These are phyloP conservation scores for Hoplodrina blanda DNA, from an alignment of 2,888 invertebrate species.

Conservation along the genomic window DNA sequence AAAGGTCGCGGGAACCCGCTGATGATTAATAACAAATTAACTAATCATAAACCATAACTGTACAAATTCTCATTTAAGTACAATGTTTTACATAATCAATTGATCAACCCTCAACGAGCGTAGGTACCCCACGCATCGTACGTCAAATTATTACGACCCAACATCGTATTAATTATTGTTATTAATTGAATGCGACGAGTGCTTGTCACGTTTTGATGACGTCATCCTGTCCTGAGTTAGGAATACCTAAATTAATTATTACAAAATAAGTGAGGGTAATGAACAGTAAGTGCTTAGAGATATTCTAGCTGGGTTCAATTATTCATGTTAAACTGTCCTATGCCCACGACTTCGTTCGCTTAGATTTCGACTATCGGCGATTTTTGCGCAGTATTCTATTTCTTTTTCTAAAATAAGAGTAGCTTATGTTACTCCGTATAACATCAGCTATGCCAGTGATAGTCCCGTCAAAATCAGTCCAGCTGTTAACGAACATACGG, in stretches of 20 bases:
- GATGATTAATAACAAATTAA: too few species aligned
- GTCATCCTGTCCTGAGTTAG: constrained; percentile 18
- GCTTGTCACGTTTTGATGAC: constrained; percentile 20
- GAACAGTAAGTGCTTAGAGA: not conserved
- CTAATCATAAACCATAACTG: not conserved
- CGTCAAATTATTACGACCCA: constrained; percentile 1
- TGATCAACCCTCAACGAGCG: not conserved
- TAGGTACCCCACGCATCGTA: not conserved
- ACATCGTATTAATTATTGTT: constrained; percentile 26
- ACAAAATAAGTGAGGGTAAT: not conserved
- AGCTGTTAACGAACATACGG: too few species aligned
- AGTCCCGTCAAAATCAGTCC: too few species aligned
- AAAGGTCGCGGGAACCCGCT: too few species aligned
- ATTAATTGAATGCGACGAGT: constrained; percentile 26
- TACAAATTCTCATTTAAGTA: constrained; percentile 11
- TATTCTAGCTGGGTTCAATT: too few species aligned
- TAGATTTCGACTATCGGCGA: too few species aligned
- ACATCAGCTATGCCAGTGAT: too few species aligned
- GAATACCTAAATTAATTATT: constrained; percentile 14
- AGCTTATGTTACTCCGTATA: too few species aligned
- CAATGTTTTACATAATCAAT: not conserved
- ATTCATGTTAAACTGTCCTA: too few species aligned
- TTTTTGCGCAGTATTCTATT: too few species aligned
- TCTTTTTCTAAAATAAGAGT: too few species aligned
- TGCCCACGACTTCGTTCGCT: too few species aligned